Conservation (phyloP, 2,888 invertebrate species). For the Lottia gigantea region DNA sequence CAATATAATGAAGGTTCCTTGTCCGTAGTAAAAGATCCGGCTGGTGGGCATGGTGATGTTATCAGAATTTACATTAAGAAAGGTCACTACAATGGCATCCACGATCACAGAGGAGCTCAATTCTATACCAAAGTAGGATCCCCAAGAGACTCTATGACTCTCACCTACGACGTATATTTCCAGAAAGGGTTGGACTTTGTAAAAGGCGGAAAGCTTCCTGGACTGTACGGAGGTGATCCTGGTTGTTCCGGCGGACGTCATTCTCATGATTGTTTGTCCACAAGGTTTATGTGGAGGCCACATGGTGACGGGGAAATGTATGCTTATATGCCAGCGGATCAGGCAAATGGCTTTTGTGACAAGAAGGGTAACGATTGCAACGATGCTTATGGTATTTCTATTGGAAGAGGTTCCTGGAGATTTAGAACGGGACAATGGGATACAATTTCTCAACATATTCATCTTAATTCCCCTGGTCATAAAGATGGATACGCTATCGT, state of each 20-base stretch:
- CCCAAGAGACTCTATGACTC: conserved; percentile 12
- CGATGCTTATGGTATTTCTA: conserved; percentile 31
- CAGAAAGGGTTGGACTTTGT: conserved; percentile 31
- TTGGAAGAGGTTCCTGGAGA: conserved; percentile 22
- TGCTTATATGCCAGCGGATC: conserved; percentile 44
- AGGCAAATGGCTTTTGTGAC: conserved; percentile 31
- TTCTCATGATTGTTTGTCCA: conserved; percentile 46
- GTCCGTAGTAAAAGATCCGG: conserved; percentile 34
- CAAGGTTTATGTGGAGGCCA: conserved; percentile 51
- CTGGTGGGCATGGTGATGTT: conserved; percentile 23
- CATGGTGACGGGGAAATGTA: conserved; percentile 52
- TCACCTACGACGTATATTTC: conserved; percentile 29
- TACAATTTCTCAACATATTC: conserved; percentile 40
- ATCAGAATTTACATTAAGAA: conserved; percentile 13
- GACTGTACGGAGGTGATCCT: conserved; percentile 36
- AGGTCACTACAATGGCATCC: conserved; percentile 10
- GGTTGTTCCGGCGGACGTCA: conserved; percentile 45
- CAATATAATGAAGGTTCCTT: conserved; percentile 29
- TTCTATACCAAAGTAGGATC: conserved; percentile 17
- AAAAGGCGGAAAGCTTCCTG: conserved; percentile 36
- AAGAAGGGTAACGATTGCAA: conserved; percentile 29
- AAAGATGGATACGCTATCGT: conserved; percentile 42
- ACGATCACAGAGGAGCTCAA: not conserved
- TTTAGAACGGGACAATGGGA: conserved; percentile 32
- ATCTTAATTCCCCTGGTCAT: conserved; percentile 35